These are phyloP conservation scores for Himalopsyche kuldschensis DNA, from an alignment of 2,888 invertebrate species.

Conservation along the genomic window DNA sequence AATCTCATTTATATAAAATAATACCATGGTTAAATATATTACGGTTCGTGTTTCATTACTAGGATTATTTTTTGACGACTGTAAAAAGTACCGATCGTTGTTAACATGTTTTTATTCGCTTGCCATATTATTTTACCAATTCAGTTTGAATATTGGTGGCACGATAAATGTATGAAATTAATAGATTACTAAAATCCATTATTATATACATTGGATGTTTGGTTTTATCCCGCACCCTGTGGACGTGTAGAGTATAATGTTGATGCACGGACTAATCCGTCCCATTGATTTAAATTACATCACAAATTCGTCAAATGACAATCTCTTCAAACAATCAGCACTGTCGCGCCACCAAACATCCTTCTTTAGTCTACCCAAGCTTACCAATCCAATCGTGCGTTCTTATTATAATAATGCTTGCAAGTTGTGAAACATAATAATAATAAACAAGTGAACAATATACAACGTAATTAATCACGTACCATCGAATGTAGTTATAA, in stretches of 20 bases:
- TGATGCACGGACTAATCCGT: not conserved
- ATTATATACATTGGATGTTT: too few relatives aligned
- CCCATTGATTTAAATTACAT: not conserved
- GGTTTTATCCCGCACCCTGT: too few relatives aligned
- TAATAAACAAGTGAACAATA: not conserved
- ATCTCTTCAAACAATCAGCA: not conserved
- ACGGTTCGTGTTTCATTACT: too few relatives aligned
- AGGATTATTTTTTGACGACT: too few relatives aligned
- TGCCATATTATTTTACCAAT: too few relatives aligned
- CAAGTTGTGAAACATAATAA: not conserved
- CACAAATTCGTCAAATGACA: not conserved
- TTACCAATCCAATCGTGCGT: not conserved
- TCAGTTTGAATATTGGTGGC: too few relatives aligned
- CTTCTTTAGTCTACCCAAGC: not conserved
- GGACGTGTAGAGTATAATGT: not conserved
- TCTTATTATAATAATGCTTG: not conserved
- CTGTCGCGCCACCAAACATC: not conserved
- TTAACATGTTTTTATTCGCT: too few relatives aligned
- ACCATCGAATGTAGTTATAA: not conserved
- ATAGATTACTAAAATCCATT: too few relatives aligned
- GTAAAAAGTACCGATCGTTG: too few relatives aligned
- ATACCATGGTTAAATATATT: too few relatives aligned
- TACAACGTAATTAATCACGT: not conserved
- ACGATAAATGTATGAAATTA: too few relatives aligned
- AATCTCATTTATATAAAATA: too few relatives aligned